Conservation (phyloP, 2,888 invertebrate species). For the Xanthia togata region DNA sequence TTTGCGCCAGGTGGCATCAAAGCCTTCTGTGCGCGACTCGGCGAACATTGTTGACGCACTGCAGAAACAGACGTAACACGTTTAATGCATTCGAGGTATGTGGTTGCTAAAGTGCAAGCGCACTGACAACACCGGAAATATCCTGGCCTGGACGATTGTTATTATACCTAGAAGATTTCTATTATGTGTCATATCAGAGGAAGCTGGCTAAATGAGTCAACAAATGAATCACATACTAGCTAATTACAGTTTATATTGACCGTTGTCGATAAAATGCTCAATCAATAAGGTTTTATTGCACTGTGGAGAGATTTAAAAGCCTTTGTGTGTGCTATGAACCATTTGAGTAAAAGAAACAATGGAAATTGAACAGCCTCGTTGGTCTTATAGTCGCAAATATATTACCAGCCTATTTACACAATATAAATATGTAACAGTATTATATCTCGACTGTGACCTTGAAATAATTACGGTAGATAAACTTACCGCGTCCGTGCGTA, state of each 20-base stretch:
- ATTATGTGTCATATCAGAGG: constrained; percentile 23
- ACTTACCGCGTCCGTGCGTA: too few species aligned
- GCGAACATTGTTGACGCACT: too few species aligned
- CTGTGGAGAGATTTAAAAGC: neutral
- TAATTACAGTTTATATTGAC: constrained; percentile 14
- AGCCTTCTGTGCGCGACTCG: too few species aligned
- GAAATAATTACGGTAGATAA: too few species aligned
- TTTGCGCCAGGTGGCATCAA: too few species aligned
- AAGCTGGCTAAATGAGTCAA: constrained; percentile 20
- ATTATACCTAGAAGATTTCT: constrained; percentile 3
- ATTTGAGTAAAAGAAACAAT: constrained; percentile 8
- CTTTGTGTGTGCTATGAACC: constrained; percentile 8
- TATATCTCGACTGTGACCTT: too few species aligned
- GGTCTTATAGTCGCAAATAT: neutral
- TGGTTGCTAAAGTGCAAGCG: too few species aligned
- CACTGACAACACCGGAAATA: too few species aligned
- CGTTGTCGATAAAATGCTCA: constrained; percentile 30
- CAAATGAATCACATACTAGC: constrained; percentile 28
- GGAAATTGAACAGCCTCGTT: neutral
- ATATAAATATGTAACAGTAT: too few species aligned
- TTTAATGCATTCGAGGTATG: neutral
- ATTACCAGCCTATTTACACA: neutral
- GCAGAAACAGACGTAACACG: neutral
- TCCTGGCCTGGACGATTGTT: neutral
- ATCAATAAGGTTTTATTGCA: constrained; percentile 20